Conservation (phyloP, 2,888 invertebrate species). For the Lasioglossum leucozonium region DNA sequence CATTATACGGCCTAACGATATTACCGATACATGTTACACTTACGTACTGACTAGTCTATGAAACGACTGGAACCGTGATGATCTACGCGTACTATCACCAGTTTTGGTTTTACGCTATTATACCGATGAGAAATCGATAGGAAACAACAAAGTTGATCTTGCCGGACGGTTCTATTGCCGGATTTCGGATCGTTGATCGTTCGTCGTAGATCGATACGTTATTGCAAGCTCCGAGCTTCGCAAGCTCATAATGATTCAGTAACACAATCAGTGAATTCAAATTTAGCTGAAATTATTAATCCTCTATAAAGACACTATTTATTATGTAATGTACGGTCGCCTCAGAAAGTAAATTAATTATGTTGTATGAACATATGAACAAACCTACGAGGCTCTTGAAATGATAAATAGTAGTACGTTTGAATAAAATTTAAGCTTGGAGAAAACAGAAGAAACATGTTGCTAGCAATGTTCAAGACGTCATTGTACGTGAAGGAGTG, state of each 20-base stretch:
- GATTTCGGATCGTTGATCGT: slow-evolving; percentile 19
- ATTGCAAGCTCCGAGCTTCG: not conserved
- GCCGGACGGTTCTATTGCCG: slow-evolving; percentile 17
- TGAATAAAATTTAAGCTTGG: not conserved
- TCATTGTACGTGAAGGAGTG: not conserved
- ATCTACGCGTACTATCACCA: slow-evolving; percentile 47
- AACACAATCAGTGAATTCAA: too few relatives aligned
- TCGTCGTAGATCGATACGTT: not conserved
- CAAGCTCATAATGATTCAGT: too few relatives aligned
- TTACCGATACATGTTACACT: slow-evolving; percentile 46
- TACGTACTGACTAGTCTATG: slow-evolving; percentile 44
- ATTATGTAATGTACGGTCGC: not conserved
- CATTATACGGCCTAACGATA: slow-evolving; percentile 44
- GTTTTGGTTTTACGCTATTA: slow-evolving; percentile 27
- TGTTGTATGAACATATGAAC: not conserved
- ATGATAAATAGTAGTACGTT: too few relatives aligned
- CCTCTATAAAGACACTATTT: not conserved
- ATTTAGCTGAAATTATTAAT: not conserved
- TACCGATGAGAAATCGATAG: slow-evolving; percentile 51
- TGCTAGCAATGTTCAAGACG: not conserved
- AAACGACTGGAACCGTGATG: slow-evolving; percentile 49
- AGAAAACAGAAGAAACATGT: not conserved
- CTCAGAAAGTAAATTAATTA: too few relatives aligned
- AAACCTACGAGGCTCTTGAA: not conserved
- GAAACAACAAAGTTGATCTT: slow-evolving; percentile 47